Evolutionary conservation across 2,113 vertebrate genomes (phyloP).

Genomic region (Sitta europaea): DNA sequence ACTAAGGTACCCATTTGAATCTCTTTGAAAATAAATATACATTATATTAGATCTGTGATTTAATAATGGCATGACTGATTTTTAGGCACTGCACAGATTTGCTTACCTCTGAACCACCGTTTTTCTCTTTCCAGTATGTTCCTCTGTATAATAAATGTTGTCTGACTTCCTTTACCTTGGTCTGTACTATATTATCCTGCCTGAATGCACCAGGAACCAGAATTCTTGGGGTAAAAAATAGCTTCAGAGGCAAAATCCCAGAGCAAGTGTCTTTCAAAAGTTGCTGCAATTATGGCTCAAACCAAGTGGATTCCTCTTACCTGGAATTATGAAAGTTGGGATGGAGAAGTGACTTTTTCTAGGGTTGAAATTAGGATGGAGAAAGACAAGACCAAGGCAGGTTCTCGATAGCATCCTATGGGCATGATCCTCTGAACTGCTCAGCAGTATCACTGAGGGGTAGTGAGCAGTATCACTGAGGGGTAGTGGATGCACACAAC

Average conservation of each 20-base stretch:
- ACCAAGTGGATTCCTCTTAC: background rate
- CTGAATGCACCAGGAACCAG: background rate
- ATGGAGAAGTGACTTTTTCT: background rate
- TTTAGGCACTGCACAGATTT: background rate
- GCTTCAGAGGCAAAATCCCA: background rate
- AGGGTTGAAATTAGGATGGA: background rate
- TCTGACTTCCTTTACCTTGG: background rate
- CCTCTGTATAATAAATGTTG: background rate
- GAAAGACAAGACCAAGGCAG: background rate
- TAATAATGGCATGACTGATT: background rate
- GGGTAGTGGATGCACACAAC: fast-evolving
- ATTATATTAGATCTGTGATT: background rate
- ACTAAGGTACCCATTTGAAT: background rate
- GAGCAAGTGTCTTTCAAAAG: background rate
- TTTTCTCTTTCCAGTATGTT: background rate
- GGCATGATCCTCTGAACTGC: background rate
- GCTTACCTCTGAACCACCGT: background rate
- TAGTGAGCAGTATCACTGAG: fast-evolving
- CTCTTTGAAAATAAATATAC: background rate
- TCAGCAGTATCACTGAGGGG: fast-evolving
- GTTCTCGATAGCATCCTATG: background rate
- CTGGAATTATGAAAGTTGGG: background rate
- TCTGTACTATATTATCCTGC: background rate
- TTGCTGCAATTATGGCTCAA: background rate
- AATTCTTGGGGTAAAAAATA: background rate